A percentile compares a stretch with the other conserved stretches of the same genome.
These are phyloP conservation scores for Adineta ricciae DNA, from an alignment of 2,888 invertebrate genomes.

Conservation along the genomic window DNA sequence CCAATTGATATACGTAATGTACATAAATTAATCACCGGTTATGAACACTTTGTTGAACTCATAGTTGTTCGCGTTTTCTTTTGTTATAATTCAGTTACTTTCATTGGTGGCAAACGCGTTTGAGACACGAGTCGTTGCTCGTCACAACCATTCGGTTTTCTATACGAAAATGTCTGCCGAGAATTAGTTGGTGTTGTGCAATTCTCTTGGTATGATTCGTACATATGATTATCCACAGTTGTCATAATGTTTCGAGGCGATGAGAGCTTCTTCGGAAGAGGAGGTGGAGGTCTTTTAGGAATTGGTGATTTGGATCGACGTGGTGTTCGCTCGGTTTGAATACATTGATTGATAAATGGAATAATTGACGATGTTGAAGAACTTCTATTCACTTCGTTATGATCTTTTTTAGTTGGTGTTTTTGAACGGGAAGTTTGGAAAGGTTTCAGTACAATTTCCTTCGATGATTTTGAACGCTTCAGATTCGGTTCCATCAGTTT, in stretches of 20 bases:
- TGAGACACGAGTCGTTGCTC: background rate
- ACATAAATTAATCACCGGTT: background rate
- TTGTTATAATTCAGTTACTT: background rate
- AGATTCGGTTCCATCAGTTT: background rate
- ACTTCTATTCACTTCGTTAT: background rate
- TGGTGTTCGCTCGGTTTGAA: background rate
- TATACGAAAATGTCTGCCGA: background rate
- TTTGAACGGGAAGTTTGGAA: background rate
- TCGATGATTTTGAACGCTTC: background rate
- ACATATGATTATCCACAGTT: background rate
- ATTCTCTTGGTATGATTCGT: background rate
- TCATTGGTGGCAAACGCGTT: background rate
- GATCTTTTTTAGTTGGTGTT: background rate
- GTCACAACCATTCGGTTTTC: background rate
- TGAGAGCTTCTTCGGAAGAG: background rate
- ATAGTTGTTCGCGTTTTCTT: background rate
- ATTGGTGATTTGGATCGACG: background rate
- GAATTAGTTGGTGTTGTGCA: background rate
- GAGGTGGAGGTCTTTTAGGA: background rate
- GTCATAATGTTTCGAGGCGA: background rate
- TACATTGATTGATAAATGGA: conserved; percentile 10
- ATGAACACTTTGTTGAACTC: background rate
- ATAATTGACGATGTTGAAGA: background rate
- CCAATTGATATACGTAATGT: background rate
- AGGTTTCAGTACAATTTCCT: background rate